These are phyloP conservation scores for Ooceraea biroi DNA, from an alignment of 1,140 invertebrate species.

Conservation along the genomic window DNA sequence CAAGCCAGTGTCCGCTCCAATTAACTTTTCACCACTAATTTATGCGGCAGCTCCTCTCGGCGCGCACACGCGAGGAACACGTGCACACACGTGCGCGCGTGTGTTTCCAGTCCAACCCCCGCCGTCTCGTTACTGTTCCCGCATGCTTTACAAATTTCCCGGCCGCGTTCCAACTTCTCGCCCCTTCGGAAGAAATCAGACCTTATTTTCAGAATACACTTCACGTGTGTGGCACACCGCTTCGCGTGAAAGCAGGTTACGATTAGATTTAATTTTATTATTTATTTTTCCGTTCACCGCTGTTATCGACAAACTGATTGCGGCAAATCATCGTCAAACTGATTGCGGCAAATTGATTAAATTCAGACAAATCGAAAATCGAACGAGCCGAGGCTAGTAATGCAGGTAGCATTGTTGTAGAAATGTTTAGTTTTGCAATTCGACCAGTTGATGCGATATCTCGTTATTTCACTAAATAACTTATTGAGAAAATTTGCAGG, in stretches of 20 bases:
- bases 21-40: slow-evolving; percentile 83
- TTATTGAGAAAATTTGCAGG: slow-evolving; percentile 16
- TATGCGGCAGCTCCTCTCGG: slow-evolving; percentile 75
- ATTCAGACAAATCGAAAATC: too few species aligned
- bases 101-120: slow-evolving; percentile 15
- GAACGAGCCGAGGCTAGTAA: background rate
- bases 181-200: slow-evolving; percentile 16
- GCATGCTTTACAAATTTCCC: slow-evolving; percentile 65
- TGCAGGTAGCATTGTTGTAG: too few species aligned
- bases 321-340: too few species aligned
- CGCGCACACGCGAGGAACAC: slow-evolving; percentile 54
- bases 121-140: slow-evolving; percentile 15
- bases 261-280: background rate
- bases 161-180: slow-evolving; percentile 47
- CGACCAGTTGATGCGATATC: background rate
- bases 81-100: slow-evolving; percentile 52
- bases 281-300: too few species aligned
- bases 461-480: background rate
- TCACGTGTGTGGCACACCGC: slow-evolving; percentile 52
- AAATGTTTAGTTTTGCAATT: too few species aligned
- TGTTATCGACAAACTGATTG: too few species aligned
- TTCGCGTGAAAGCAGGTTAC: slow-evolving; percentile 27
- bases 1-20: slow-evolving; percentile 81
- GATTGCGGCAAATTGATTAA: too few species aligned
- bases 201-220: slow-evolving; percentile 65